Evolutionary conservation across 2,797 vertebrate genomes (phyloP), one percentile per base, ranked within the genome.

Genomic region (Vultur gryphus): DNA sequence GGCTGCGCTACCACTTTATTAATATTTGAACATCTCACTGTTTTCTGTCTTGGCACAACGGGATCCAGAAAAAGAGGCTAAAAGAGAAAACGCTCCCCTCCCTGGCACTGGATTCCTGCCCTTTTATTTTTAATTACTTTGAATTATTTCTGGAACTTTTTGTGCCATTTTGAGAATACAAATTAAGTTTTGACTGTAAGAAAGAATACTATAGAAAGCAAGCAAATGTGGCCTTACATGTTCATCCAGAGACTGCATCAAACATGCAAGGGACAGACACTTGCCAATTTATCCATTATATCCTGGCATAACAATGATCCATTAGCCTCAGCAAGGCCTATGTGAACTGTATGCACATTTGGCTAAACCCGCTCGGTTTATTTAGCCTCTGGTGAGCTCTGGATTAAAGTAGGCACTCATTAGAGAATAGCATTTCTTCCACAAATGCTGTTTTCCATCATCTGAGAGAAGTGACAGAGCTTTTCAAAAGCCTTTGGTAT

Each of bases 91-190:
- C 1, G 28, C 13, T 96, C 87, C 76, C 89, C 65, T 94, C 89
- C 23, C 89, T 96, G 96, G 94, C 87, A 88, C 49, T 2, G 0
- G 15, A 92, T 94, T 95, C 61, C 69, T 96, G 92, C 84, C 94
- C 92, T 97, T 97, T 97, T 96, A 97, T 93, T 95, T 97, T 97
- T 96, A 97, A 97, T 97, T 95, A 96, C 93, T 96, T 96, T 90
- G 93, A 95, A 95, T 96, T 95, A 96, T 96, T 97, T 97, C 93
- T 94, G 84, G 72, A 97, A 97, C 89, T 93, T 97, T 87, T 94
- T 81, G 81, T 59, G 77, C 76, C 96, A 86, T 92, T 94, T 90
- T 91, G 95, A 95, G 94, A 91, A 89, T 91, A 93, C 72, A 91
- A 94, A 95, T 92, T 43, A 86, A 95, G 89, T 95, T 96, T 94